Evolutionary conservation across 2,888 invertebrate species (phyloP).

Genomic region (Eilema griseolum): DNA sequence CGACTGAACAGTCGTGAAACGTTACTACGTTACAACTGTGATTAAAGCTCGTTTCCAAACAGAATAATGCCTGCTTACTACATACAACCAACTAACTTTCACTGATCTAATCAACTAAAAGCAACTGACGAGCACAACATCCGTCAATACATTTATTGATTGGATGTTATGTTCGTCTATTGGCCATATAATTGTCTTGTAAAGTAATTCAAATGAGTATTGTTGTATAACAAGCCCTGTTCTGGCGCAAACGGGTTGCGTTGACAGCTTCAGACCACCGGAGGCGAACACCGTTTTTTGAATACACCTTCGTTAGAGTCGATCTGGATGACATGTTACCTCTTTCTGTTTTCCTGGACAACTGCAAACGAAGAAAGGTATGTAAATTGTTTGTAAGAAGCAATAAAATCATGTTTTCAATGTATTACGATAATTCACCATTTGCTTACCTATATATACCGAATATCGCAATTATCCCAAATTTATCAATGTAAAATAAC

Average conservation of each 20-base stretch:
- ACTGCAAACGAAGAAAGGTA: conserved; percentile 35
- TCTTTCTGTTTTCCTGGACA: conserved; percentile 56
- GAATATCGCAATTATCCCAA: too few relatives aligned
- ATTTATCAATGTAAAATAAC: too few relatives aligned
- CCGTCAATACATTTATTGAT: conserved; percentile 16
- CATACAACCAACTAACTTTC: not conserved
- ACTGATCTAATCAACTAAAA: conserved; percentile 1
- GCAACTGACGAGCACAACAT: not conserved
- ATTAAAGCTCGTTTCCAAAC: not conserved
- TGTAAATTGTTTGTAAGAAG: conserved; percentile 32
- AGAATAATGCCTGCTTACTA: not conserved
- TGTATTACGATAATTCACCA: not conserved
- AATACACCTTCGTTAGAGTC: conserved; percentile 75
- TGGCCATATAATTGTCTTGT: conserved; percentile 47
- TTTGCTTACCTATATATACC: too few relatives aligned
- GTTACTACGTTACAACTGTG: not conserved
- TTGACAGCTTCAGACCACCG: conserved; percentile 78
- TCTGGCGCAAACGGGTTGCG: conserved; percentile 47
- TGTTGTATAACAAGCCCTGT: conserved; percentile 62
- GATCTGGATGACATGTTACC: conserved; percentile 70
- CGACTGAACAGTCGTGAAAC: not conserved
- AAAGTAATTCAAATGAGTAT: conserved; percentile 61
- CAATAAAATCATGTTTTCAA: not conserved
- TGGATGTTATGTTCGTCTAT: conserved; percentile 27
- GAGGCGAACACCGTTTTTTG: conserved; percentile 76